phyloP scores from a whole-genome alignment of 2,888 invertebrate genomes.

The Coleophora deauratella region DNA sequence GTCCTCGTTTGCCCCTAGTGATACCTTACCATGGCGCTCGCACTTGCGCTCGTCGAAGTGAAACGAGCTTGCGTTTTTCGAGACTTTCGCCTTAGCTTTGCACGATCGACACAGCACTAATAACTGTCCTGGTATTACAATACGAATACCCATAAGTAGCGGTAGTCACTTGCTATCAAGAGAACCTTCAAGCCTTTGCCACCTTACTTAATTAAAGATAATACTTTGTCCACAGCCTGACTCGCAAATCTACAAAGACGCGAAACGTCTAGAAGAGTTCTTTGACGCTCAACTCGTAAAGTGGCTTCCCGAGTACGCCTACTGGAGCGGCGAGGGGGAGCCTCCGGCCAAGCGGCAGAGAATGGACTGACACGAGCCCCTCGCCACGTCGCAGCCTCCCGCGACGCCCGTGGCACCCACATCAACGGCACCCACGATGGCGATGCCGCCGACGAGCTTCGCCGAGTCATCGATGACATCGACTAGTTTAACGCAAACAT shows the following conservation, averaged over 20 bases:
- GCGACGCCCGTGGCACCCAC: neutral
- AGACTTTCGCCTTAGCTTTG: too few species aligned
- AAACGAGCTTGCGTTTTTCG: too few species aligned
- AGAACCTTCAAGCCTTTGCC: too few species aligned
- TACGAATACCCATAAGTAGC: too few species aligned
- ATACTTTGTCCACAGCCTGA: constrained; percentile 74
- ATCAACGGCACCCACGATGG: constrained; percentile 1
- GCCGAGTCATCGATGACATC: neutral
- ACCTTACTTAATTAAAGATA: neutral
- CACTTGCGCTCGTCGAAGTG: too few species aligned
- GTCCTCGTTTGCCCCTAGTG: too few species aligned
- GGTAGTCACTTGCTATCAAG: too few species aligned
- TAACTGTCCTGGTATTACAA: too few species aligned
- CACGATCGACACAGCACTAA: too few species aligned
- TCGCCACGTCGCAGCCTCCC: neutral
- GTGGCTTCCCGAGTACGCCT: constrained; percentile 85
- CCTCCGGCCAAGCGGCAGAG: constrained; percentile 49
- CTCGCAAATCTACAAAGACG: constrained; percentile 84
- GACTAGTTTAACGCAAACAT: neutral
- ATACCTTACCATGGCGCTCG: too few species aligned
- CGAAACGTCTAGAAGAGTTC: constrained; percentile 87
- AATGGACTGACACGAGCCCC: constrained; percentile 28
- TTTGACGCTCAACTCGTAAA: constrained; percentile 87
- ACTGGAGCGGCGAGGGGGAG: constrained; percentile 59
- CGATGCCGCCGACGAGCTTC: neutral